These are phyloP conservation scores for Drosophila punjabiensis DNA, from an alignment of 1,140 invertebrate genomes.

Conservation along the genomic window DNA sequence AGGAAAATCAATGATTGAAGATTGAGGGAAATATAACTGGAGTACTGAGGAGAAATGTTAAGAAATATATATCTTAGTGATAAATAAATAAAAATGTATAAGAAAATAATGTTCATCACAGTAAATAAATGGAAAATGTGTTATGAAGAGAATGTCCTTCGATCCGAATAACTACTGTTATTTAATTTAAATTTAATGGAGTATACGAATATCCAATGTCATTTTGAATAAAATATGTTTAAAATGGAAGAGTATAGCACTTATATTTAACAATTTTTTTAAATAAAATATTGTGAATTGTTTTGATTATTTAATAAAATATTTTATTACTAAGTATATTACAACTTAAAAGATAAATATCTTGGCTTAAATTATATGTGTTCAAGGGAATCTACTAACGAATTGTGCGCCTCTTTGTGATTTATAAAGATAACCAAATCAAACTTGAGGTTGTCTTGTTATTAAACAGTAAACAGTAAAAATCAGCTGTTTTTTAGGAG, in stretches of 20 bases:
- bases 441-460: no score
- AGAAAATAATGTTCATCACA: background rate
- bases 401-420: background rate
- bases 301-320: background rate
- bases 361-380: background rate
- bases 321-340: background rate
- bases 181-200: no score
- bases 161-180: background rate
- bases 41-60: background rate
- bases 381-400: background rate
- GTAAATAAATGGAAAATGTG: background rate
- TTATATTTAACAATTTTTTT: no score
- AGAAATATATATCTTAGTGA: background rate
- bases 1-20: constrained; percentile 86
- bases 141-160: background rate
- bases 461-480: background rate
- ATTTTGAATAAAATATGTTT: no score
- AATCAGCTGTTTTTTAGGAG: background rate
- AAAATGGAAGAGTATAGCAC: no score
- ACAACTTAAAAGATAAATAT: background rate
- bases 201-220: no score
- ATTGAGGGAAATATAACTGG: constrained; percentile 15
- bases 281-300: no score
- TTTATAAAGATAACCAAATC: constrained; percentile 1
- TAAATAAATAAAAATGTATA: constrained; percentile 1